Evolutionary conservation across 2,113 vertebrate species (phyloP).

Genomic region (Percopsis transmontana): DNA sequence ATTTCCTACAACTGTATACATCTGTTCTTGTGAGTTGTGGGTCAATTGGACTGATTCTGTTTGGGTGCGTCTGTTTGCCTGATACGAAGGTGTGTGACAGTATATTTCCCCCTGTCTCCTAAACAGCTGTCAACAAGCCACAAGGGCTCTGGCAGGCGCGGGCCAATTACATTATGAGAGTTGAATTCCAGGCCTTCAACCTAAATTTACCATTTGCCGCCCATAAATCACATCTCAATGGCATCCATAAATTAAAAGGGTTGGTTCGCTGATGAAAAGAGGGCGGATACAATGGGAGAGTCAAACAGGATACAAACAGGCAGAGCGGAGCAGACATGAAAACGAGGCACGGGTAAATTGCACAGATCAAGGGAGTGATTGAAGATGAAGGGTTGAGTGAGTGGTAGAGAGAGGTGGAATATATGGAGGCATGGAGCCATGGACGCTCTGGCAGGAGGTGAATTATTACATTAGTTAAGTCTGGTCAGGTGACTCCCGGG

Average conservation of each 20-base stretch:
- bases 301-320: slow-evolving; percentile 15
- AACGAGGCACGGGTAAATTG: slow-evolving; percentile 30
- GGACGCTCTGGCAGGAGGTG: slow-evolving; percentile 40
- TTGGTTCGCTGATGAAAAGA: slow-evolving; percentile 7
- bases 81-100: neutral
- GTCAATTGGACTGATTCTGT: neutral
- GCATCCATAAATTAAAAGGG: slow-evolving; percentile 26
- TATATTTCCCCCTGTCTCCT: neutral
- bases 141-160: neutral
- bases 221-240: slow-evolving; percentile 25
- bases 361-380: slow-evolving; percentile 37
- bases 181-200: slow-evolving; percentile 20
- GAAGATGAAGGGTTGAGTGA: slow-evolving; percentile 15
- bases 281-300: neutral
- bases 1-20: slow-evolving; percentile 13
- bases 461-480: slow-evolving; percentile 60
- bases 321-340: slow-evolving; percentile 19
- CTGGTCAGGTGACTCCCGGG: slow-evolving; percentile 65
- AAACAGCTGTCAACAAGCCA: neutral
- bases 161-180: slow-evolving; percentile 19
- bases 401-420: neutral
- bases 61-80: too few species aligned
- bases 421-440: slow-evolving; percentile 27
- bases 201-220: slow-evolving; percentile 18
- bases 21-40: neutral